These are phyloP conservation scores for Sorex araneus DNA, from an alignment of 2,113 vertebrate species.

Conservation along the genomic window DNA sequence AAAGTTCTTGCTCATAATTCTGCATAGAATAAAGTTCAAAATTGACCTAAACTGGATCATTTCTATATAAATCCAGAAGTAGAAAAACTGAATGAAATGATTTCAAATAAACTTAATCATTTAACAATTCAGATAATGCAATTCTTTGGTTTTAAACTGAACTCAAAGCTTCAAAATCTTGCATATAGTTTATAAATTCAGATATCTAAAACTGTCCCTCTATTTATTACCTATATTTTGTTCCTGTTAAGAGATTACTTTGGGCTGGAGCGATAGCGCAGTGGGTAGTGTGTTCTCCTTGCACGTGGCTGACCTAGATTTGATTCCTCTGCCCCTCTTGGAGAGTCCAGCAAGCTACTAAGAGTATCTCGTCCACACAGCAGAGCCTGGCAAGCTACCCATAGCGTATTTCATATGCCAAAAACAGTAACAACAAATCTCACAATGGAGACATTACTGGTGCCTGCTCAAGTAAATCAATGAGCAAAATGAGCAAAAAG, in stretches of 20 bases:
- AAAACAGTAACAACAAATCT: no score
- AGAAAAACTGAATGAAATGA: conserved; percentile 18
- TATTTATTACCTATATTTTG: conserved; percentile 1
- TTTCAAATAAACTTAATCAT: conserved; percentile 57
- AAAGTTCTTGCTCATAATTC: background rate
- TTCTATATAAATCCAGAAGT: background rate
- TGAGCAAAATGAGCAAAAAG: no score
- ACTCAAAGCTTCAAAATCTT: background rate
- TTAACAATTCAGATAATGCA: conserved; percentile 29
- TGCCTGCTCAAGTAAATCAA: no score
- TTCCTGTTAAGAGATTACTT: background rate
- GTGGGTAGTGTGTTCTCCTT: no score
- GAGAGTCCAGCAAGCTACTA: no score
- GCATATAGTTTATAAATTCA: background rate
- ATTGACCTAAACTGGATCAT: conserved; percentile 39
- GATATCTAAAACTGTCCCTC: conserved; percentile 30
- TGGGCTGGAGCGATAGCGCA: no score
- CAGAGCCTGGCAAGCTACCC: no score
- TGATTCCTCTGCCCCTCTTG: no score
- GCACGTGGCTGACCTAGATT: no score
- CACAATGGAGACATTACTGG: no score
- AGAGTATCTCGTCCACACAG: no score
- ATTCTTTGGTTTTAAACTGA: conserved; percentile 31
- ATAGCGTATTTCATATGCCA: no score
- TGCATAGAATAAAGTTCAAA: conserved; percentile 26